Evolutionary conservation across 1,140 invertebrate genomes (phyloP).

Genomic region (Heliconius himera): DNA sequence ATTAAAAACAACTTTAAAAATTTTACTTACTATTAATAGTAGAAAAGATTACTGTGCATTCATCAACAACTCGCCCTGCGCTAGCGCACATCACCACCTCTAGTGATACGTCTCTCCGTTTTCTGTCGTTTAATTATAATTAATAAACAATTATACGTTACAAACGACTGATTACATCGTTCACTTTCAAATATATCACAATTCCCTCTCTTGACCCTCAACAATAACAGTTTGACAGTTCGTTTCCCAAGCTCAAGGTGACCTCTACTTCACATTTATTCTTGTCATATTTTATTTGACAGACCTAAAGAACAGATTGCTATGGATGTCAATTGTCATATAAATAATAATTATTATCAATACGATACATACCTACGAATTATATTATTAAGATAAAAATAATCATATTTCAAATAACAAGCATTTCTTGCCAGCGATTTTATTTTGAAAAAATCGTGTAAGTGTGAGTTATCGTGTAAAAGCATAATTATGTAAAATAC

Average conservation of each 20-base stretch:
- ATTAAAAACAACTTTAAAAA: background rate
- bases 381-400: background rate
- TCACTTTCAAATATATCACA: conserved; percentile 12
- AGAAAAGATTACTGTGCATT: conserved; percentile 2
- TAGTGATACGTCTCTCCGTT: background rate
- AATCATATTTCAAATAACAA: background rate
- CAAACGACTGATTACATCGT: background rate
- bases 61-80: background rate
- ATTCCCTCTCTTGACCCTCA: conserved; percentile 23
- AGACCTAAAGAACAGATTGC: background rate
- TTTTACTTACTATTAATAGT: background rate
- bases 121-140: background rate
- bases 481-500: too few species aligned
- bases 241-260: conserved; percentile 40
- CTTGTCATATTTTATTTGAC: conserved; percentile 21
- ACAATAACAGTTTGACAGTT: conserved; percentile 34
- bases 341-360: background rate
- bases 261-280: conserved; percentile 37
- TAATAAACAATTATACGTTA: background rate
- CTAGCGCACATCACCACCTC: background rate
- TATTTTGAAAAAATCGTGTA: too few species aligned
- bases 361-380: too few species aligned
- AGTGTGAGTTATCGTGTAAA: too few species aligned
- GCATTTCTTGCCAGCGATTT: too few species aligned
- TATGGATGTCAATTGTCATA: background rate